Evolutionary conservation across 2,888 invertebrate genomes (phyloP).

Genomic region (Ormyrus thymus): DNA sequence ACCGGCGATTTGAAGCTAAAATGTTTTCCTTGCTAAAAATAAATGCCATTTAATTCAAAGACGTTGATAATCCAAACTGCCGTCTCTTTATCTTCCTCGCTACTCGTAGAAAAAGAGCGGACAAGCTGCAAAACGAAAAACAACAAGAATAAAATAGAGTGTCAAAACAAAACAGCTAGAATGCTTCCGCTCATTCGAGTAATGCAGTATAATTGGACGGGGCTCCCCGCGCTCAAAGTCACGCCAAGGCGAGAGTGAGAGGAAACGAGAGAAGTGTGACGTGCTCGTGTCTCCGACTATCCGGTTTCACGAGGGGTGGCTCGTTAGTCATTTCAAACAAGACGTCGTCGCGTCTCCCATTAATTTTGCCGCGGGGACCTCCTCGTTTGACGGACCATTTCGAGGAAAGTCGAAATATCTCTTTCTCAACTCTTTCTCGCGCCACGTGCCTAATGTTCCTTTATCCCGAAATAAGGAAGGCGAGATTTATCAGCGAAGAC

Average conservation of each 20-base stretch:
- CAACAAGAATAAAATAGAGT: not conserved
- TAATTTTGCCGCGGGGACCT: constrained; percentile 63
- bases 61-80: constrained; percentile 17
- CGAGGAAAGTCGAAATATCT: constrained; percentile 63
- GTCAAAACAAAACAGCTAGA: constrained; percentile 33
- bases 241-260: not conserved
- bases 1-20: not conserved
- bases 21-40: constrained; percentile 20
- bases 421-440: constrained; percentile 24
- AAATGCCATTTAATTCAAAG: not conserved
- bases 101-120: not conserved
- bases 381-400: constrained; percentile 69
- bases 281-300: constrained; percentile 43
- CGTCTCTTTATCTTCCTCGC: not conserved
- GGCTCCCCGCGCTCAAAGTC: not conserved
- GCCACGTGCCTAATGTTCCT: not conserved
- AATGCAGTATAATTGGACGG: constrained; percentile 44
- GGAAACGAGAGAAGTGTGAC: not conserved
- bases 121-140: not conserved
- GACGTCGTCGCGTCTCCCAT: constrained; percentile 64
- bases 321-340: constrained; percentile 69
- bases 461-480: not conserved
- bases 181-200: constrained; percentile 44
- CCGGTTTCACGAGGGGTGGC: constrained; percentile 58
- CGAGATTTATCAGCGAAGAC: constrained; percentile 37